Conservation (phyloP, 2,888 invertebrate genomes). For the Trisateles emortualis region DNA sequence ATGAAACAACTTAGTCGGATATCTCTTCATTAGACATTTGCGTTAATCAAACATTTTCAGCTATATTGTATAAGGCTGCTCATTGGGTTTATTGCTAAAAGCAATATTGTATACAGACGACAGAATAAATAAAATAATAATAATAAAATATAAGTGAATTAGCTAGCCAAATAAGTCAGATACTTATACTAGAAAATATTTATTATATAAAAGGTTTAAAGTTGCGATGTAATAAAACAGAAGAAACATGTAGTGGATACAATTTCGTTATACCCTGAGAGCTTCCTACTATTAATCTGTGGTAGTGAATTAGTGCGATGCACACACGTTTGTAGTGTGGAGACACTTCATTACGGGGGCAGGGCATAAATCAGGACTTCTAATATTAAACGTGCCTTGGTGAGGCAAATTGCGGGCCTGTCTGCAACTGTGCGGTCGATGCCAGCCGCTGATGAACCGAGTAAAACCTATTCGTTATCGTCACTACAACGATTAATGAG, state of each 20-base stretch:
- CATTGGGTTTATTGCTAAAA: too few relatives aligned
- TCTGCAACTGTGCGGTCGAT: conserved; percentile 64
- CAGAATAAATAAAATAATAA: too few relatives aligned
- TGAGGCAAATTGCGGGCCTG: conserved; percentile 79
- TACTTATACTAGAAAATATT: too few relatives aligned
- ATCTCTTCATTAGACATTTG: too few relatives aligned
- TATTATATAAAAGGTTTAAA: too few relatives aligned
- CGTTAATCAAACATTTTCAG: too few relatives aligned
- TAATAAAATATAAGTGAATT: too few relatives aligned
- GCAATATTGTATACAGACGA: too few relatives aligned
- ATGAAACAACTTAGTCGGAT: too few relatives aligned
- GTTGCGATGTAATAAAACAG: not conserved
- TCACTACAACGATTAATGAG: not conserved
- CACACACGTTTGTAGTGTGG: conserved; percentile 82
- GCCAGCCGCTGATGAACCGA: conserved; percentile 46
- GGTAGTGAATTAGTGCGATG: conserved; percentile 83
- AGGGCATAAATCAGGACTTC: conserved; percentile 86
- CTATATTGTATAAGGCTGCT: too few relatives aligned
- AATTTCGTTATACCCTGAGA: conserved; percentile 29
- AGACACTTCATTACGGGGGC: conserved; percentile 85
- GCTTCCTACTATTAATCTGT: conserved; percentile 73
- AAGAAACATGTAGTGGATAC: not conserved
- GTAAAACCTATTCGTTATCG: conserved; percentile 40
- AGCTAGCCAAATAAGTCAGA: too few relatives aligned
- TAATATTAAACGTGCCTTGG: conserved; percentile 87